A percentile compares a stretch with the other conserved stretches of the same genome.
Conservation (phyloP, 2,888 invertebrate species). For the Rugalucina vietnamica region DNA sequence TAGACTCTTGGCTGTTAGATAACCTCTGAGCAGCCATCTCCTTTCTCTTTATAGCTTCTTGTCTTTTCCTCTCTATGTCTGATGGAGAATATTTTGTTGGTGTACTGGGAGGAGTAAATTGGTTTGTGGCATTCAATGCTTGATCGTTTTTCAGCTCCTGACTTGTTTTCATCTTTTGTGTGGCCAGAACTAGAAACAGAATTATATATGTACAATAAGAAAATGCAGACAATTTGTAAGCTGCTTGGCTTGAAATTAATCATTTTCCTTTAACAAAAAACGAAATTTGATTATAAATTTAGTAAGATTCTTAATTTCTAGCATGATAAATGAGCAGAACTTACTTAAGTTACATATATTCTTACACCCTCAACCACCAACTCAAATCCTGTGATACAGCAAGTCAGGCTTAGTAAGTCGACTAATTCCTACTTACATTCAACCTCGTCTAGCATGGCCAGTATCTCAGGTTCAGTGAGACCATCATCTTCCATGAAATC, state of each 20-base stretch:
- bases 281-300: neutral
- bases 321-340: too few relatives aligned
- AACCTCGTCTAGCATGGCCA: slow-evolving; percentile 74
- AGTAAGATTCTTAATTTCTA: too few relatives aligned
- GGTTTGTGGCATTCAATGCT: neutral
- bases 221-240: too few relatives aligned
- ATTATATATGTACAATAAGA: too few relatives aligned
- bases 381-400: too few relatives aligned
- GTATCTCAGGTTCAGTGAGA: slow-evolving; percentile 75
- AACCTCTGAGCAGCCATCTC: slow-evolving; percentile 4
- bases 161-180: slow-evolving; percentile 34
- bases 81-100: slow-evolving; percentile 65
- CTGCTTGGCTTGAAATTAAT: too few relatives aligned
- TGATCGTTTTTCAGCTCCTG: slow-evolving; percentile 10
- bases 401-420: too few relatives aligned
- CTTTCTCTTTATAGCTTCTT: slow-evolving; percentile 63
- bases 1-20: neutral
- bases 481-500: slow-evolving; percentile 59
- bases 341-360: too few relatives aligned
- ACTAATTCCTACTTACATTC: slow-evolving; percentile 76
- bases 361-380: too few relatives aligned
- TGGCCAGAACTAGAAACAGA: slow-evolving; percentile 45
- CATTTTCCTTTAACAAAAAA: too few relatives aligned
- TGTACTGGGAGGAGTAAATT: slow-evolving; percentile 6
- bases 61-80: slow-evolving; percentile 72